A percentile compares a stretch with the other conserved stretches of the same genome.
These are phyloP conservation scores for Catocala sponsa DNA, from an alignment of 2,888 invertebrate genomes.

Conservation along the genomic window DNA sequence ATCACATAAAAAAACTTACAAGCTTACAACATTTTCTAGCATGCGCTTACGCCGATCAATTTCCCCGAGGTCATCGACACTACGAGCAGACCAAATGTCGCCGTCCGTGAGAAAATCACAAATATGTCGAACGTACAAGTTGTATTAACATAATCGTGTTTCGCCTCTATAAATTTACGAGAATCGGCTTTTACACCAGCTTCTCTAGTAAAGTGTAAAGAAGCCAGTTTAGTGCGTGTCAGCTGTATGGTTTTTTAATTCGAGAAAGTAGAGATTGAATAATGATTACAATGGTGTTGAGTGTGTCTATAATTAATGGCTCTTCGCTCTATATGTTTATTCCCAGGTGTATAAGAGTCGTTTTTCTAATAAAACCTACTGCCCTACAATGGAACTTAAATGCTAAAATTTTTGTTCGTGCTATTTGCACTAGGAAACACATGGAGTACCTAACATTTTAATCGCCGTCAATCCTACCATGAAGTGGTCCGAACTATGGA, in stretches of 20 bases:
- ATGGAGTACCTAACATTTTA: no score
- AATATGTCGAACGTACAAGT: conserved; percentile 67
- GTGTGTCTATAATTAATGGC: neutral
- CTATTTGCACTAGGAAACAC: no score
- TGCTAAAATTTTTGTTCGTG: no score
- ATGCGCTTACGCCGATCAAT: conserved; percentile 24
- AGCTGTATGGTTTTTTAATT: conserved; percentile 14
- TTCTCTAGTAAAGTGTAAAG: conserved; percentile 33
- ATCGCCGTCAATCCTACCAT: no score
- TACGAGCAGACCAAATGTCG: conserved; percentile 77
- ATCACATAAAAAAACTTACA: no score
- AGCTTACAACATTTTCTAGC: conserved; percentile 13
- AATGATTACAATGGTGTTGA: conserved; percentile 7
- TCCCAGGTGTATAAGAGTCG: no score
- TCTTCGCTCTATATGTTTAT: no score
- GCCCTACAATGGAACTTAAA: no score
- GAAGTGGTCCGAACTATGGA: no score
- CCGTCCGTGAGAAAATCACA: conserved; percentile 79
- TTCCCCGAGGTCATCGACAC: conserved; percentile 70
- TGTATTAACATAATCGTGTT: conserved; percentile 81
- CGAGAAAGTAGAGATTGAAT: conserved; percentile 13
- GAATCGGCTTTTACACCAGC: conserved; percentile 36
- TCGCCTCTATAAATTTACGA: conserved; percentile 68
- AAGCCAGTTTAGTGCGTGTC: conserved; percentile 28
- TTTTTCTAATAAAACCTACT: no score